Evolutionary conservation across 2,113 vertebrate genomes (phyloP), one percentile per base, ranked within the genome.

Genomic region (Puntigrus tetrazona): DNA sequence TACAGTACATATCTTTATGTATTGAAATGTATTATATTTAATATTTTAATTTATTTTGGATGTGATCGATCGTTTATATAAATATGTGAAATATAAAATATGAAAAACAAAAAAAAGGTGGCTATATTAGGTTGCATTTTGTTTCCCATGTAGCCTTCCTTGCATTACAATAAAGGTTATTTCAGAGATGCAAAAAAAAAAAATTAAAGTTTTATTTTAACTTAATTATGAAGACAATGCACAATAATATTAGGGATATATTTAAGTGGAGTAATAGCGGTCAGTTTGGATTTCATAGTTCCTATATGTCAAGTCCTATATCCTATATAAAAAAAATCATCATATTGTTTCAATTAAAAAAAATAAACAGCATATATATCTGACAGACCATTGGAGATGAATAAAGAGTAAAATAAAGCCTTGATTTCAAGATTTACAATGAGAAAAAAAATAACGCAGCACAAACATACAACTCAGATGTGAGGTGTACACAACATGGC

Each of bases 391-490:
- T 14, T 72, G 22, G 29, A 50, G 18, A 50, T 16, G 20, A 52
- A 14, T 16, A 81, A 6, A 81, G 14, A 13, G 27, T 22, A 22
- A 34, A 67, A 47, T 52, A 34, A 22, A 18, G 43, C 34, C 63
- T n/a, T 18, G 10, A 7, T 3, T 52, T 65, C 20, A 74, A 82
- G 25, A 69, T 36, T 77, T 36, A 57, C 52, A 57, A 57, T n/a
- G 43, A 36, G 10, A 27, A 55, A 47, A 29, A n/a, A 75, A 55
- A 61, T 2, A 27, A 75, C 22, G 78, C 41, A 65, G 52, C 55
- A 90, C 29, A 67, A 57, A 36, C 65, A 50, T 45, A 70, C 61
- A 50, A 34, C 43, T 43, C 57, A 59, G n/a, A 31, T 45, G 34
- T 6, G 22, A 45, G 41, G 31, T 25, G 34, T 82, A 79, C 79